A percentile compares a stretch with the other conserved stretches of the same genome.
Evolutionary conservation across 2,113 vertebrate genomes (phyloP).

Genomic region (Daphoenositta chrysoptera): DNA sequence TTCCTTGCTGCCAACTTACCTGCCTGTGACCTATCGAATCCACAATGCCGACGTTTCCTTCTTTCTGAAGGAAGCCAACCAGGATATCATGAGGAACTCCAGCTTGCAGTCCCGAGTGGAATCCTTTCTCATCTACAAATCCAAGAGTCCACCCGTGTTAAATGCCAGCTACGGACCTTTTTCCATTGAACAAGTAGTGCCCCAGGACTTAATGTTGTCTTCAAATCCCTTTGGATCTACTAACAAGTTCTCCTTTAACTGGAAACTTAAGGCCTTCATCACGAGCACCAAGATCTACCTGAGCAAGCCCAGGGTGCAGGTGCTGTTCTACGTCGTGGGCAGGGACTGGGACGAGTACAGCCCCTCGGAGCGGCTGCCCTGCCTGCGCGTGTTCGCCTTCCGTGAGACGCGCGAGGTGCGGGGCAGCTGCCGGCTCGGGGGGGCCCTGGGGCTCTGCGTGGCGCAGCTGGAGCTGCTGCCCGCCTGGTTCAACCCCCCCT

Average conservation of each 20-base stretch:
- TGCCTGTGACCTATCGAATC: constrained; percentile 86
- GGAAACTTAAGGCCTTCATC: constrained; percentile 83
- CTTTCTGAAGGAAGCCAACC: constrained; percentile 89
- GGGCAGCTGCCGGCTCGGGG: constrained; percentile 81
- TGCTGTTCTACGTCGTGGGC: constrained; percentile 87
- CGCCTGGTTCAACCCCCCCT: constrained; percentile 83
- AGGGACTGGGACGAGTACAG: constrained; percentile 89
- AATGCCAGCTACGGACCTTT: constrained; percentile 84
- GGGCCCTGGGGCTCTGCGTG: constrained; percentile 85
- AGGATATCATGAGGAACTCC: constrained; percentile 93
- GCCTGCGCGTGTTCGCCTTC: constrained; percentile 89
- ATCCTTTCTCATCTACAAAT: constrained; percentile 83
- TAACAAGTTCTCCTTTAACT: constrained; percentile 77
- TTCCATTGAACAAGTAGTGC: constrained; percentile 73
- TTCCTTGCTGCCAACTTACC: constrained; percentile 81
- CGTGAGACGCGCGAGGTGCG: constrained; percentile 88
- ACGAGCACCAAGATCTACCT: constrained; percentile 79
- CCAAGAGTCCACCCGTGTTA: constrained; percentile 76
- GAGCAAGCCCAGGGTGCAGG: constrained; percentile 85
- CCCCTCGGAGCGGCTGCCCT: constrained; percentile 80
- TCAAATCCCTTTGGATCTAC: constrained; percentile 72
- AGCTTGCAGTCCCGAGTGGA: constrained; percentile 88
- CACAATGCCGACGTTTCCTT: constrained; percentile 80
- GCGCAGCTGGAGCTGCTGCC: constrained; percentile 85
- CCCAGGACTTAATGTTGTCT: constrained; percentile 77